Evolutionary conservation across 2,888 invertebrate genomes (phyloP).

Genomic region (Clunio marinus): DNA sequence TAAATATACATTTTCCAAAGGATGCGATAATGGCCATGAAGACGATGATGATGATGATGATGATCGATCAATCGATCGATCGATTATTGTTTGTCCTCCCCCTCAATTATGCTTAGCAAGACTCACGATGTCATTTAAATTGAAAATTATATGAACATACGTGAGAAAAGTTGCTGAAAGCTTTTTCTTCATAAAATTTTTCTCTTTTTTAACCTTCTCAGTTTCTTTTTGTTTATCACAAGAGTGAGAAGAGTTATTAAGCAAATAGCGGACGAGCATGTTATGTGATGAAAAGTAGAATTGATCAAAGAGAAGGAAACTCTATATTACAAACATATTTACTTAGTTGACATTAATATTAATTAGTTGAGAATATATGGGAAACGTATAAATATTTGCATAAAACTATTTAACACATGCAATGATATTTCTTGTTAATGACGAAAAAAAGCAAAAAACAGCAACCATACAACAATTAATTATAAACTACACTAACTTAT

Average conservation of each 20-base stretch:
- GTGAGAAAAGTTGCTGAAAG: neutral
- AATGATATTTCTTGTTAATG: slow-evolving; percentile 24
- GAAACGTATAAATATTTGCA: slow-evolving; percentile 33
- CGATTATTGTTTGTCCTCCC: neutral
- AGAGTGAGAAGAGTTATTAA: neutral
- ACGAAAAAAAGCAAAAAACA: neutral
- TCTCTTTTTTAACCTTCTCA: neutral
- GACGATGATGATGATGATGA: no score
- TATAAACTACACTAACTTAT: neutral
- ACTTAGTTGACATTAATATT: slow-evolving; percentile 15
- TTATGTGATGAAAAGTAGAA: neutral
- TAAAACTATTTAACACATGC: slow-evolving; percentile 39
- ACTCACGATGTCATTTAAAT: neutral
- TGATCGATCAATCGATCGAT: no score
- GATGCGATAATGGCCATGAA: no score
- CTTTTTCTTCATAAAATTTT: neutral
- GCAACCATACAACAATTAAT: slow-evolving; percentile 17
- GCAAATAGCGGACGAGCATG: neutral
- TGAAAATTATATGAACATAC: no score
- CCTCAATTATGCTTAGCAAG: neutral
- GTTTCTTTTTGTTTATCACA: neutral
- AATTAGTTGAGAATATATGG: slow-evolving; percentile 24
- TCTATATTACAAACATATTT: neutral
- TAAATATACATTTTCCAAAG: slow-evolving; percentile 36
- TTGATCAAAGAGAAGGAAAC: neutral